Evolutionary conservation across 2,113 vertebrate genomes (phyloP), one percentile per base, ranked within the genome.

Genomic region (Chaenogobius annularis): DNA sequence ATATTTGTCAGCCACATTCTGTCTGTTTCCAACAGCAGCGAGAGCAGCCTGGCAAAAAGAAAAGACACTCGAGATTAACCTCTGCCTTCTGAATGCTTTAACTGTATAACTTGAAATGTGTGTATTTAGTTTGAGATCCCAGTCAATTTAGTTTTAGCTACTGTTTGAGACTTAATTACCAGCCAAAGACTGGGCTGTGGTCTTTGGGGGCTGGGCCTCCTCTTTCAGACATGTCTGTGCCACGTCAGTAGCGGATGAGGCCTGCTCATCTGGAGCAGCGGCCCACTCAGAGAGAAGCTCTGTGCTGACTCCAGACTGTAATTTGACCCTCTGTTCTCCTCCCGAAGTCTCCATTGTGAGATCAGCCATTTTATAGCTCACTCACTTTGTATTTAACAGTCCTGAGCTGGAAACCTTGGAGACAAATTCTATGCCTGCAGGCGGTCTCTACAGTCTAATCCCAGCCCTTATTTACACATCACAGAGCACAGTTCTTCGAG

Each of bases 1-100:
- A 93, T 31, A 26, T 72, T 79, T 0, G 79, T 91, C 84, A 91
- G 50, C 94, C 93, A 92, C 97, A 98, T 98, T 91, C 92, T 92
- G 92, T 88, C 37, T 83, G 62, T 75, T 71, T 83, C 68, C 65
- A 47, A 1, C 1, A 66, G 72, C 77, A 83, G 80, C 71, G 50
- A 50, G 5, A 59, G 61, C 75, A 84, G 81, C 81, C 93, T 94
- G 77, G 3, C 7, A 43, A 68, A 26, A 31, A 75, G 55, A 48
- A 55, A 20, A 56, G 14, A 73, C n/a, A 43, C 0, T 5, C 3
- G n/a, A 1, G 1, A 0, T 67, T 64, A 59, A 37, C 19, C 9
- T 31, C 20, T 59, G 19, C 12, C 37, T 8, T 7, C 3, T 22
- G n/a, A 8, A 20, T n/a, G 13, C 7, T 50, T 50, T 43, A 22